Evolutionary conservation across 2,797 vertebrate genomes (phyloP).

Genomic region (Masticophis lateralis): DNA sequence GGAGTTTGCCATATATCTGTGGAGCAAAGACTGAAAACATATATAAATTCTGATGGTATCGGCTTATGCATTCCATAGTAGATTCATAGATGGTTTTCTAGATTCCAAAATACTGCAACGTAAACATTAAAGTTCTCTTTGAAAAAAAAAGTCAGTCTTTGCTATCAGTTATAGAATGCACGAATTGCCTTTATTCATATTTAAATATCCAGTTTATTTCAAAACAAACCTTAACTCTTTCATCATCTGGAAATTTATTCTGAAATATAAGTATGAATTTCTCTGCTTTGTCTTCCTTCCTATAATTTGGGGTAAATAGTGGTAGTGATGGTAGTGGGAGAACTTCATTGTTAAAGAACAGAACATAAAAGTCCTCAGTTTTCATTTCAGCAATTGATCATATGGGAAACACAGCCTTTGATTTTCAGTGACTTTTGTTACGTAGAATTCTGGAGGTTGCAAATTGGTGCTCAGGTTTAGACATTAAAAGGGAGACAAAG

Average conservation of each 20-base stretch:
- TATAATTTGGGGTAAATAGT: not conserved
- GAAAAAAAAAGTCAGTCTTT: not conserved
- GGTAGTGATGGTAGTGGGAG: not conserved
- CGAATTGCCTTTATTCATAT: not conserved
- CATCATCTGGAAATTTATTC: not conserved
- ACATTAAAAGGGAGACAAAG: not conserved
- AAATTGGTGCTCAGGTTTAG: not conserved
- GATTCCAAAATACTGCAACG: not conserved
- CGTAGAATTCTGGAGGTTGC: not conserved
- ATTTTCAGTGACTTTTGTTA: not conserved
- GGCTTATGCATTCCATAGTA: not conserved
- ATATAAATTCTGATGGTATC: not conserved
- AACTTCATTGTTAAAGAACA: not conserved
- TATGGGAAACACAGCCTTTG: not conserved
- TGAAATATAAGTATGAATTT: not conserved
- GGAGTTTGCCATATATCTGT: not conserved
- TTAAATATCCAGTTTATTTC: not conserved
- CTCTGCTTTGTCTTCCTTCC: not conserved
- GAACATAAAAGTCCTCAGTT: not conserved
- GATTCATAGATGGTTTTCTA: not conserved
- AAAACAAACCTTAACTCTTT: not conserved
- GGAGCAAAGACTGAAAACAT: not conserved
- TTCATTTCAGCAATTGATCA: not conserved
- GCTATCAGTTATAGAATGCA: not conserved
- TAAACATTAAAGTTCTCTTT: not conserved